These are phyloP conservation scores for Deilephila porcellus DNA, from an alignment of 2,888 invertebrate species.

Conservation along the genomic window DNA sequence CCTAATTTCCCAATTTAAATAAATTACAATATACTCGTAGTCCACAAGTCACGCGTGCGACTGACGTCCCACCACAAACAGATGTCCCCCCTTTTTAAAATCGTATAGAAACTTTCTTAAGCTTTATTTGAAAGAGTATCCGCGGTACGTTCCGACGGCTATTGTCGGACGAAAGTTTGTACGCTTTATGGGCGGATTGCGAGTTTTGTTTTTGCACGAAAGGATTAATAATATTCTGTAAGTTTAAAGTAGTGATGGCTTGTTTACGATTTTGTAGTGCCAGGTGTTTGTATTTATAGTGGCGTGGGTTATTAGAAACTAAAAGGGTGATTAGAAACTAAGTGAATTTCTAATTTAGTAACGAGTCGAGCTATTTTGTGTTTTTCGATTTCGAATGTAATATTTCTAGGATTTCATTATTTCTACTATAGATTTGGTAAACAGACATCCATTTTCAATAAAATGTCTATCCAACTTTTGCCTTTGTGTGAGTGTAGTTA, in stretches of 20 bases:
- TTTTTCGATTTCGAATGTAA: too few species aligned
- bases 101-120: conserved; percentile 25
- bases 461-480: too few species aligned
- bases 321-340: too few species aligned
- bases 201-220: conserved; percentile 17
- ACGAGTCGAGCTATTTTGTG: too few species aligned
- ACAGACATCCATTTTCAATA: too few species aligned
- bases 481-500: too few species aligned
- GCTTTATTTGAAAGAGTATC: conserved; percentile 27
- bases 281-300: background rate
- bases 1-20: conserved; percentile 51
- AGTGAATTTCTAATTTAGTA: too few species aligned
- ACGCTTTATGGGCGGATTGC: conserved; percentile 18
- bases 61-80: conserved; percentile 37
- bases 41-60: conserved; percentile 42
- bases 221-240: conserved; percentile 17
- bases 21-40: conserved; percentile 44
- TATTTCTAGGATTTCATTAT: too few species aligned
- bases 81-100: conserved; percentile 29
- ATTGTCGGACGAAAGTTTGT: conserved; percentile 39
- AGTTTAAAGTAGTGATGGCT: background rate
- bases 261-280: background rate
- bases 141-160: conserved; percentile 46
- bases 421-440: too few species aligned
- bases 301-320: too few species aligned